phyloP scores from a whole-genome alignment of 2,113 vertebrate species.

The Ailuropoda melanoleuca region DNA sequence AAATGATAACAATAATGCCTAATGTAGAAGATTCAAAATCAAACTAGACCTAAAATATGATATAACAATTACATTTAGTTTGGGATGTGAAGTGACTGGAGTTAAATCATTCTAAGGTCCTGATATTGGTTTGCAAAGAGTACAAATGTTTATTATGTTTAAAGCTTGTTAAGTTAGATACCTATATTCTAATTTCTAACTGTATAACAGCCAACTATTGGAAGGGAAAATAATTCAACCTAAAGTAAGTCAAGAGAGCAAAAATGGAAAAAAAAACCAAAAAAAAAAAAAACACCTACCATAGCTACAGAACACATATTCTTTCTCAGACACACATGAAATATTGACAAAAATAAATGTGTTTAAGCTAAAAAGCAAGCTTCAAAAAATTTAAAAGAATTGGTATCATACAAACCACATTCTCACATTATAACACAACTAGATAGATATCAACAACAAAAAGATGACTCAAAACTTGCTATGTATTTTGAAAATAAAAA shows the following conservation, averaged over 20 bases:
- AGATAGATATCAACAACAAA: neutral
- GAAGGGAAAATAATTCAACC: neutral
- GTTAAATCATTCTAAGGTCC: neutral
- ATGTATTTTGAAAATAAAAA: neutral
- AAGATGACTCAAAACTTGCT: neutral
- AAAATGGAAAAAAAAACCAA: neutral
- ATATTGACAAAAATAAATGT: neutral
- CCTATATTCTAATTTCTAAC: neutral
- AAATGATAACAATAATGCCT: neutral
- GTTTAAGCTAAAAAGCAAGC: neutral
- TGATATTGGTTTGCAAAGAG: neutral
- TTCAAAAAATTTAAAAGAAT: neutral
- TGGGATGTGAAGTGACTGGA: neutral
- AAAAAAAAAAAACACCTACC: neutral
- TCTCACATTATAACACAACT: neutral
- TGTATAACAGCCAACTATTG: neutral
- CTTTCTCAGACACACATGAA: neutral
- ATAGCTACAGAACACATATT: neutral
- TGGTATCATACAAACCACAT: neutral
- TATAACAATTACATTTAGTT: neutral
- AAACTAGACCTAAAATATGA: neutral
- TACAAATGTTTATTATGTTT: slow-evolving; percentile 33
- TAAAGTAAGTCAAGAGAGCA: neutral
- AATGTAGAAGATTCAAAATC: neutral
- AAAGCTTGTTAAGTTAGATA: neutral